These are phyloP conservation scores for Callyntrura guangdongensis DNA, from an alignment of 2,888 invertebrate species.

Conservation along the genomic window DNA sequence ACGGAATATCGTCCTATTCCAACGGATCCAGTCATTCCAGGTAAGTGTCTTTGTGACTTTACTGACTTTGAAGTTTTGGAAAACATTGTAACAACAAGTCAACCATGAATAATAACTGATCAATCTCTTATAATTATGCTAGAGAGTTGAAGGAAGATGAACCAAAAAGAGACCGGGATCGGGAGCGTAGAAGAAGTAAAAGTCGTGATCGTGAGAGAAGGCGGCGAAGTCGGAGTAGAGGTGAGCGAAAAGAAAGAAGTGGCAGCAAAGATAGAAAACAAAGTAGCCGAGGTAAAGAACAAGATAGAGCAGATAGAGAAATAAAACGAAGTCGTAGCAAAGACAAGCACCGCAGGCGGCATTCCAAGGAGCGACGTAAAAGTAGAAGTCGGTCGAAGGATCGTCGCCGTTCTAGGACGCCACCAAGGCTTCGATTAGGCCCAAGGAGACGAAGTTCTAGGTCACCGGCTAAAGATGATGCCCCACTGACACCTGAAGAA, in stretches of 20 bases:
- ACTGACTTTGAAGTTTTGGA: background rate
- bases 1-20: constrained; percentile 80
- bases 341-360: constrained; percentile 77
- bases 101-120: too few species aligned
- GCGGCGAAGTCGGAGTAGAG: constrained; percentile 83
- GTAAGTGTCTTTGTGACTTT: constrained; percentile 47
- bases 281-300: constrained; percentile 83
- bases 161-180: constrained; percentile 86
- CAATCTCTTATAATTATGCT: constrained; percentile 4
- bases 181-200: constrained; percentile 79
- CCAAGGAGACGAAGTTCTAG: constrained; percentile 81
- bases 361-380: constrained; percentile 64
- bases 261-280: constrained; percentile 82
- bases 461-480: constrained; percentile 81
- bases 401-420: constrained; percentile 85
- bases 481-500: constrained; percentile 96
- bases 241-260: constrained; percentile 84
- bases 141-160: constrained; percentile 87
- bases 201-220: constrained; percentile 82
- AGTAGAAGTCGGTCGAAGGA: constrained; percentile 71
- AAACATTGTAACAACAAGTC: background rate
- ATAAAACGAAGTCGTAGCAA: constrained; percentile 85
- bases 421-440: constrained; percentile 85
- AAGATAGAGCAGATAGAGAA: constrained; percentile 85
- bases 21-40: constrained; percentile 80